These are phyloP conservation scores for Rhinolophus ferrumequinum DNA, from an alignment of 2,113 vertebrate genomes.

Conservation along the genomic window DNA sequence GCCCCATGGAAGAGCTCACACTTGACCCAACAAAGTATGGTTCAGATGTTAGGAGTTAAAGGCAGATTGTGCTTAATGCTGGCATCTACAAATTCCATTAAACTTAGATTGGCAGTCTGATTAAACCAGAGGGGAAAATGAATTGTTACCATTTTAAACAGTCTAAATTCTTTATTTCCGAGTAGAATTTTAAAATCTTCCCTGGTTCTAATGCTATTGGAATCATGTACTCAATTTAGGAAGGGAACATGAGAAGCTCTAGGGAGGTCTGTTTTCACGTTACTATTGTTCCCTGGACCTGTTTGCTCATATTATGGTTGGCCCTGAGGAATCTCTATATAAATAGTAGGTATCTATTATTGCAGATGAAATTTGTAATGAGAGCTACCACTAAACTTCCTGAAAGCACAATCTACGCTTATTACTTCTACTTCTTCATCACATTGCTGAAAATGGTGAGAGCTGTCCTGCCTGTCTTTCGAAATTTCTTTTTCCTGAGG, in stretches of 20 bases:
- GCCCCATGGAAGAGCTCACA: slow-evolving; percentile 14
- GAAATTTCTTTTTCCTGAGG: not conserved
- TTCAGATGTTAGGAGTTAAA: not conserved
- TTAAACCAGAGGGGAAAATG: not conserved
- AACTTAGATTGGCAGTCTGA: slow-evolving; percentile 18
- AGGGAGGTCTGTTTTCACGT: slow-evolving; percentile 68
- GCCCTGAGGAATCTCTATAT: slow-evolving; percentile 58
- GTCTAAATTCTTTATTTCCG: slow-evolving; percentile 48
- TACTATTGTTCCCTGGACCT: slow-evolving; percentile 68
- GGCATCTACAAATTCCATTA: not conserved
- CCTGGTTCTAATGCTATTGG: slow-evolving; percentile 64
- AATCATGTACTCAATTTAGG: slow-evolving; percentile 61
- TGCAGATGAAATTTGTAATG: slow-evolving; percentile 55
- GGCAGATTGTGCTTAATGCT: not conserved
- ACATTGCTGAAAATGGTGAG: slow-evolving; percentile 26
- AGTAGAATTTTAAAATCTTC: slow-evolving; percentile 56
- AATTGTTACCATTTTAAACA: slow-evolving; percentile 54
- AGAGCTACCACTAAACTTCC: slow-evolving; percentile 44
- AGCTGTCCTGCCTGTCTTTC: not conserved
- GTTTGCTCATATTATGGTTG: slow-evolving; percentile 67
- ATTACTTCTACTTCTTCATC: slow-evolving; percentile 14
- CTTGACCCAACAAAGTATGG: not conserved
- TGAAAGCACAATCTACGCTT: not conserved
- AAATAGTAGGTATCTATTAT: slow-evolving; percentile 65
- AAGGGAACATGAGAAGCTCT: slow-evolving; percentile 64